Conservation (phyloP, 2,888 invertebrate genomes). For the Chymomyza procnemis region DNA sequence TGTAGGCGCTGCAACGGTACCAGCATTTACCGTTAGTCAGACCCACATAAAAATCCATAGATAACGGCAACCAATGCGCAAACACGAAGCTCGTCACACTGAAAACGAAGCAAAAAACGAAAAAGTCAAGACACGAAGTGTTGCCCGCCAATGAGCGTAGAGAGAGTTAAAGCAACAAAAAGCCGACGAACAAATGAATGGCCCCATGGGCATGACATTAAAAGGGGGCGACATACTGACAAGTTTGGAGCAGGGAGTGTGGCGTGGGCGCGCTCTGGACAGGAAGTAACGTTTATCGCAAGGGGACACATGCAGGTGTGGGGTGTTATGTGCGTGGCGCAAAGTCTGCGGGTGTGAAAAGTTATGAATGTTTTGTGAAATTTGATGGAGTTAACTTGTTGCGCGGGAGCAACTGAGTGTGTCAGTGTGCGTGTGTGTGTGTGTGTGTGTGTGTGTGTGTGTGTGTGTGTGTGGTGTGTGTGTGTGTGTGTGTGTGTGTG, state of each 20-base stretch:
- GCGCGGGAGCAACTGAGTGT: too few relatives aligned
- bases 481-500: too few relatives aligned
- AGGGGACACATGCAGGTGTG: neutral
- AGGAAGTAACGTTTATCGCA: neutral
- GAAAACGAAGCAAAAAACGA: constrained; percentile 40
- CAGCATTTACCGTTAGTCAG: constrained; percentile 30
- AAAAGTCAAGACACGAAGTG: constrained; percentile 44
- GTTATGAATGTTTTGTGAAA: neutral
- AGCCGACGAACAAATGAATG: constrained; percentile 25
- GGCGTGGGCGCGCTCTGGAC: neutral
- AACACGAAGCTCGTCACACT: constrained; percentile 19
- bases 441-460: too few relatives aligned
- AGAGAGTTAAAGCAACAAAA: constrained; percentile 49
- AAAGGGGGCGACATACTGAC: neutral
- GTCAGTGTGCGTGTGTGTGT: too few relatives aligned
- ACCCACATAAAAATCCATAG: constrained; percentile 23
- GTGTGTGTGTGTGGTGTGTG: neutral
- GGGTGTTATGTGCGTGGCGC: neutral
- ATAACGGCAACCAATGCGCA: constrained; percentile 61
- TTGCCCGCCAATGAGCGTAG: constrained; percentile 53
- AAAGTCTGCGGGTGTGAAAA: constrained; percentile 1
- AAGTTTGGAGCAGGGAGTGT: neutral
- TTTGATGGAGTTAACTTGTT: constrained; percentile 5
- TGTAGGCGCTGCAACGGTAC: constrained; percentile 22
- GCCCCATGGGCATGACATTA: neutral